A percentile compares a stretch with the other conserved stretches of the same genome.
These are phyloP conservation scores for Antheraea yamamai DNA, from an alignment of 2,888 invertebrate genomes.

Conservation along the genomic window DNA sequence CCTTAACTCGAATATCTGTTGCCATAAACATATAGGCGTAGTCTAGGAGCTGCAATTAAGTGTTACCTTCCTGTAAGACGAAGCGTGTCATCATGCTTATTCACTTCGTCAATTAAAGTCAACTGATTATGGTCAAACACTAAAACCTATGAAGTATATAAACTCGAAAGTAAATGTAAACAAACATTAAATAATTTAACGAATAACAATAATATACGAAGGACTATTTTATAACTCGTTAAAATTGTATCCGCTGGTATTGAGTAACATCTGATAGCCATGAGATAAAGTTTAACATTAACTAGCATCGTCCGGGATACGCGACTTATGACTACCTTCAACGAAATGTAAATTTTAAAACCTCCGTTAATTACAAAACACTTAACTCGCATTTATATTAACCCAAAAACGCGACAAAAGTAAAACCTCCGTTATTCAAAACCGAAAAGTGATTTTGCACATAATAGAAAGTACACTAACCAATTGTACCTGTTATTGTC, in stretches of 20 bases:
- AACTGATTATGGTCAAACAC: neutral
- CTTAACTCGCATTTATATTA: conserved; percentile 33
- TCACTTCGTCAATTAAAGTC: neutral
- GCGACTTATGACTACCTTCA: conserved; percentile 60
- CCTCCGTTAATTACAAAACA: conserved; percentile 56
- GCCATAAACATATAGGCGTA: neutral
- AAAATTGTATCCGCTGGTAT: conserved; percentile 36
- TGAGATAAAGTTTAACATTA: conserved; percentile 64
- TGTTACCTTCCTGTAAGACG: neutral
- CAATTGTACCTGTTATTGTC: conserved; percentile 55
- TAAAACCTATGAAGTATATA: neutral
- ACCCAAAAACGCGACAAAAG: conserved; percentile 39
- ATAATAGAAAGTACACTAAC: conserved; percentile 31
- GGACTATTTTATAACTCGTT: neutral
- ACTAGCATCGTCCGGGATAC: conserved; percentile 69
- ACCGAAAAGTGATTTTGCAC: conserved; percentile 24
- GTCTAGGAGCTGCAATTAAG: neutral
- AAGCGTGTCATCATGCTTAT: neutral
- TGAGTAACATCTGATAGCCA: conserved; percentile 67
- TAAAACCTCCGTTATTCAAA: conserved; percentile 44
- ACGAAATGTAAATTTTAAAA: conserved; percentile 49
- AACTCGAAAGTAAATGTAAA: neutral
- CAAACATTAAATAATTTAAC: neutral
- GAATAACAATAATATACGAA: neutral
- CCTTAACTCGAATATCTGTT: neutral